Base-by-base conservation (phyloP, 2,797 vertebrate genomes). In the Percopsis omiscomaycus region DNA sequence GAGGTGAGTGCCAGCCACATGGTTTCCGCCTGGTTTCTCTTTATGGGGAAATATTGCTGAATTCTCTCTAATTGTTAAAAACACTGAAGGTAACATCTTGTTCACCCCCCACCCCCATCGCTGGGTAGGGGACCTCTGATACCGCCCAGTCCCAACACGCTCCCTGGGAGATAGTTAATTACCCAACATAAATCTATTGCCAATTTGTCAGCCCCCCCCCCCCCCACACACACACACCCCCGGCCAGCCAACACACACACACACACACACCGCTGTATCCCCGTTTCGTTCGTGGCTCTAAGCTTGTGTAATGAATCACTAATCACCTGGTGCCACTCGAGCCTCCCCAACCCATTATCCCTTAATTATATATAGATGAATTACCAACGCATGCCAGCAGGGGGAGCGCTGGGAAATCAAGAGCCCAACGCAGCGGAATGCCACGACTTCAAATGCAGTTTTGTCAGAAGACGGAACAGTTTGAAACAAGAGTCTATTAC, bases 231-330 rank as follows among this genome's bases (percentile, higher is more conserved):
- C 14, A 13, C 47, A 58, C 64, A 0, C 13, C 61, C 14, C 37
- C 2, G n/a, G 4, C 48, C 32, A 65, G 49, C 29, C 53, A 52
- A 70, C 69, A 64, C 66, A 62, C 66, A 5, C 30, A 80, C 74
- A 68, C 63, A 59, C 59, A 74, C 65, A 69, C 73, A 70, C 78
- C 75, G 83, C 22, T 22, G 22, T 69, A 78, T 81, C 77, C 61
- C 74, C 70, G 74, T 81, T 77, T 77, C 86, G 72, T 89, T 89
- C 81, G 80, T 91, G 83, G 60, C 90, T 92, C 90, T 94, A 95
- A 95, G 93, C 92, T 90, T 82, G 85, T 92, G 91, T 95, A 95
- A 95, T 96, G 94, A 95, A 94, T 94, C 92, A 89, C 87, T 90
- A 91, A 93, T 95, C 92, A 94, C 92, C 89, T 79, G 69, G 90